Evolutionary conservation across 2,113 vertebrate species (phyloP), one percentile per base, ranked within the genome.

Genomic region (Sebastes fasciatus): DNA sequence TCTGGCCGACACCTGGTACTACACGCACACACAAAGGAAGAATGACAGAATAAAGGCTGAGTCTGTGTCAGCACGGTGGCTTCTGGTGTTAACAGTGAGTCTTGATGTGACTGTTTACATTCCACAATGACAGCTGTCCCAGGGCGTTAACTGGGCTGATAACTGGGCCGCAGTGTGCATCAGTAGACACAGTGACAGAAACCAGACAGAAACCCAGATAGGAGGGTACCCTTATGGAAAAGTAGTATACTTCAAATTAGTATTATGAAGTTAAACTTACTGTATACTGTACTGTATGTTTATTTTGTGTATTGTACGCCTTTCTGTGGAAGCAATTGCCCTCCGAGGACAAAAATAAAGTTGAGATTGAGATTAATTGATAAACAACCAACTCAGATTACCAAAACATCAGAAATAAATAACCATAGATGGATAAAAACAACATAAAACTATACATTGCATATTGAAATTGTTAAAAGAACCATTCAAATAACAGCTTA

Each of bases 1-100:
- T 84, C 75, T 75, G 73, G 79, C 57, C 46, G 13, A 85, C 88
- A 86, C 87, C 86, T 85, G 75, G 76, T 49, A 46, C 58, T 21
- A 62, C 40, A 34, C 54, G 77, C 67, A 86, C 77, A 78, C 57
- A 82, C 45, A 81, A 61, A 76, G 66, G 64, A 76, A 69, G 61
- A 42, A 66, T 21, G 42, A 40, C 10, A 74, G 19, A 75, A 84
- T 69, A 69, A 86, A 82, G 45, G 63, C 46, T 3, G 55, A 63
- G 81, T 74, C 60, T 82, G 70, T 74, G 78, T 70, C 69, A 65
- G 52, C 54, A 21, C 14, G 82, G 57, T 70, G 74, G 45, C 46
- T 51, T 83, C 61, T 21, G 7, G 11, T 73, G 49, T 69, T 72
- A 70, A 64, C 58, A 79, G 48, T 51, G 46, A 52, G 7, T 77